Percentiles rank a stretch among this genome's conserved stretches.
Evolutionary conservation across 1,140 invertebrate genomes (phyloP).

Genomic region (Pectinophora gossypiella): DNA sequence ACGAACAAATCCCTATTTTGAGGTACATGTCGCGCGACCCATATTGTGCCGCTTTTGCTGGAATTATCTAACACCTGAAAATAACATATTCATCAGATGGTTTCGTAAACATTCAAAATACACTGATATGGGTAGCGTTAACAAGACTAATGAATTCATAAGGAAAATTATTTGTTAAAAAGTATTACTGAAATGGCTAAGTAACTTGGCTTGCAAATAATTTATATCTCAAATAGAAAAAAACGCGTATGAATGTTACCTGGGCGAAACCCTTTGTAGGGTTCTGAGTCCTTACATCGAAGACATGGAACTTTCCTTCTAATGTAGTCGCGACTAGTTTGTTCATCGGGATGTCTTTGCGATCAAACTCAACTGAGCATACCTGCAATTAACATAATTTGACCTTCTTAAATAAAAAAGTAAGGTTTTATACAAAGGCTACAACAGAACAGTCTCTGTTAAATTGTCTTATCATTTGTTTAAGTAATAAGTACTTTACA

Average conservation of each 20-base stretch:
- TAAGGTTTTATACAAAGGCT: no score
- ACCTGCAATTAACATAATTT: no score
- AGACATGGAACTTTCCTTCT: conserved; percentile 94
- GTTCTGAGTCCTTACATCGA: conserved; percentile 92
- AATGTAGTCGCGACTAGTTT: conserved; percentile 94
- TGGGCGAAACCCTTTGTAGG: conserved; percentile 90
- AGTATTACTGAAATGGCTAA: neutral
- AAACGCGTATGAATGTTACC: no score
- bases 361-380: conserved; percentile 93
- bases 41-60: conserved; percentile 78
- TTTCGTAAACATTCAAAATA: neutral
- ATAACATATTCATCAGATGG: no score
- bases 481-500: no score
- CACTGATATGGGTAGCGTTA: no score
- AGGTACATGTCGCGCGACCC: conserved; percentile 91
- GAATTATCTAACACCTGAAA: conserved; percentile 62
- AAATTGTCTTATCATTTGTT: no score
- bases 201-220: no score
- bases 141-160: neutral
- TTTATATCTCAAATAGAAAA: no score
- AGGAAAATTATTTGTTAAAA: conserved; percentile 1
- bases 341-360: conserved; percentile 96
- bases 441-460: no score
- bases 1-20: conserved; percentile 97
- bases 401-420: no score